Conservation (phyloP, 2,888 invertebrate species). For the Flabesymbios commensalis region DNA sequence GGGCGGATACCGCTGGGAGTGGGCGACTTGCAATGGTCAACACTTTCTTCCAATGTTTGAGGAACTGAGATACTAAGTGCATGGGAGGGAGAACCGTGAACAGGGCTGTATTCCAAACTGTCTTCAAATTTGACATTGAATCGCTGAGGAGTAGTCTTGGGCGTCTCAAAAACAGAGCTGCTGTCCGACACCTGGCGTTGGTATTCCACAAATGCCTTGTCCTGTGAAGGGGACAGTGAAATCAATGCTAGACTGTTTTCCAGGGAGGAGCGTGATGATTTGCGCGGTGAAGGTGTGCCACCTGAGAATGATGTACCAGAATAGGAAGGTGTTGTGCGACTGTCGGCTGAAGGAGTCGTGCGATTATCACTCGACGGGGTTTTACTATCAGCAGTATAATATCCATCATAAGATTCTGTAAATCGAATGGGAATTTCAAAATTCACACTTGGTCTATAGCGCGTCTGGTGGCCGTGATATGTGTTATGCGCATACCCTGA, state of each 20-base stretch:
- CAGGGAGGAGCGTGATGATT: conserved; percentile 4
- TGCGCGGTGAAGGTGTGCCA: conserved; percentile 6
- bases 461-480: conserved; percentile 80
- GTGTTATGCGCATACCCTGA: conserved; percentile 71
- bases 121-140: conserved; percentile 59
- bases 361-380: conserved; percentile 26
- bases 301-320: conserved; percentile 20
- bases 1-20: conserved; percentile 28
- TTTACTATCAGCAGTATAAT: conserved; percentile 2
- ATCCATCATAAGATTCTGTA: conserved; percentile 35
- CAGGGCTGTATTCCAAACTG: neutral
- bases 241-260: conserved; percentile 19
- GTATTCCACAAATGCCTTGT: conserved; percentile 37
- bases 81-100: conserved; percentile 77
- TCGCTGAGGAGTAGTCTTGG: conserved; percentile 42
- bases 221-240: conserved; percentile 27
- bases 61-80: conserved; percentile 68
- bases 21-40: conserved; percentile 5
- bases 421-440: conserved; percentile 52
- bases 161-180: conserved; percentile 42
- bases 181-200: conserved; percentile 53
- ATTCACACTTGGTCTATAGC: conserved; percentile 60
- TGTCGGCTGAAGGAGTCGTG: conserved; percentile 29
- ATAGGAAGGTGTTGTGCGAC: conserved; percentile 27
- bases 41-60: conserved; percentile 1